Evolutionary conservation across 2,113 vertebrate species (phyloP).

Genomic region (Nyctereutes procyonoides): DNA sequence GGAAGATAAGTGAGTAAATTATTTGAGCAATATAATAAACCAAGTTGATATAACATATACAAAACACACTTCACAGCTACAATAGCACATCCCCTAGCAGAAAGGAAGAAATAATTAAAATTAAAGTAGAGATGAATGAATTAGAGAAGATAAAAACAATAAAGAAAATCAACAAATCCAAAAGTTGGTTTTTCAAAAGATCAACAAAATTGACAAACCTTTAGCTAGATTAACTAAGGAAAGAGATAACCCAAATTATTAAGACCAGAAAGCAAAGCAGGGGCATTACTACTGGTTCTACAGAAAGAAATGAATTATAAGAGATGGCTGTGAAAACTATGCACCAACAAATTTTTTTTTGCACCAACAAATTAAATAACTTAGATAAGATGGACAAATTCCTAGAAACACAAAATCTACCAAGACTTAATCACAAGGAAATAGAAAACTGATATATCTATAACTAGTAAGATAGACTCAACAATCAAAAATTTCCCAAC

Average conservation of each 20-base stretch:
- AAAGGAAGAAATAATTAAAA: background rate
- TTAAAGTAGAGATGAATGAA: background rate
- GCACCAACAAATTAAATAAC: background rate
- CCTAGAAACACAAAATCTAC: background rate
- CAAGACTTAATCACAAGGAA: background rate
- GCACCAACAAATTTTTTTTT: background rate
- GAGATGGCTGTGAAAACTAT: background rate
- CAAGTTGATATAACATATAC: background rate
- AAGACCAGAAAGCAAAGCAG: background rate
- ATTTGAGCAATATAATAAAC: background rate
- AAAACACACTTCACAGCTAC: background rate
- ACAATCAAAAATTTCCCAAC: background rate
- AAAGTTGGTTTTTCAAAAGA: background rate
- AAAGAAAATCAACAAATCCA: background rate
- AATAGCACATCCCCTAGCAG: background rate
- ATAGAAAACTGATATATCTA: background rate
- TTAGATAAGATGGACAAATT: background rate
- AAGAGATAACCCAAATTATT: background rate
- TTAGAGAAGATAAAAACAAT: background rate
- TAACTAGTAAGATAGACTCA: background rate
- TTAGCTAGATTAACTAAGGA: background rate
- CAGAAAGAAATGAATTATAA: background rate
- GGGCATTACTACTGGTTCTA: background rate
- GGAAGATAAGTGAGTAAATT: background rate
- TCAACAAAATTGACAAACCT: background rate